phyloP scores from a whole-genome alignment of 1,140 invertebrate species.

The Rhyzopertha dominica region DNA sequence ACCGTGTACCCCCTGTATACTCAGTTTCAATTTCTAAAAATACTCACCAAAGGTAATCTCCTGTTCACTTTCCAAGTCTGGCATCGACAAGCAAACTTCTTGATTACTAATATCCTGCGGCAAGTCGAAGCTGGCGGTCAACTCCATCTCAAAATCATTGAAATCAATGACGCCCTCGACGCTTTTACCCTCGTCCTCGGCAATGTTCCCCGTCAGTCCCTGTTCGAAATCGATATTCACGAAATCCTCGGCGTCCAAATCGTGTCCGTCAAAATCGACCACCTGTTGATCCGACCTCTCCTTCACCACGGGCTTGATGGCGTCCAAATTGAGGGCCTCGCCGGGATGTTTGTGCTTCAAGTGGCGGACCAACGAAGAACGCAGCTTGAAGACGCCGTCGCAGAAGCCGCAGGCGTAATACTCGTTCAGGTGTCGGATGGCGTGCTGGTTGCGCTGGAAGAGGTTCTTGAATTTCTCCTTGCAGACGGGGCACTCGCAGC shows the following conservation, averaged over 20 bases:
- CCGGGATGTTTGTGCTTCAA: slow-evolving; percentile 36
- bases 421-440: slow-evolving; percentile 10
- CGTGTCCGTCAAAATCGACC: slow-evolving; percentile 7
- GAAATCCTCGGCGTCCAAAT: slow-evolving; percentile 9
- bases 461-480: slow-evolving; percentile 4
- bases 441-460: neutral
- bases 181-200: no score
- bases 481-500: slow-evolving; percentile 5
- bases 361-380: slow-evolving; percentile 39
- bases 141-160: slow-evolving; percentile 17
- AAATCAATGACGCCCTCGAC: slow-evolving; percentile 12
- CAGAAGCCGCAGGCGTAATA: slow-evolving; percentile 37
- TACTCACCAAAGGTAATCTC: slow-evolving; percentile 26
- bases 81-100: slow-evolving; percentile 40
- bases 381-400: slow-evolving; percentile 34
- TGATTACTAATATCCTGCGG: slow-evolving; percentile 14
- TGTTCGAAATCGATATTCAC: slow-evolving; percentile 10
- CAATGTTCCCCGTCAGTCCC: slow-evolving; percentile 14
- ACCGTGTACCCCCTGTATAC: no score
- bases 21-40: no score
- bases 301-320: neutral
- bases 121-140: slow-evolving; percentile 12
- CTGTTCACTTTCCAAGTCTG: slow-evolving; percentile 34
- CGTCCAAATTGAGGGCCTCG: no score
- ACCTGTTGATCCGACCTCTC: slow-evolving; percentile 1